These are phyloP conservation scores for Corella eumyota DNA, from an alignment of 23 tunicate genomes.

Conservation along the genomic window DNA sequence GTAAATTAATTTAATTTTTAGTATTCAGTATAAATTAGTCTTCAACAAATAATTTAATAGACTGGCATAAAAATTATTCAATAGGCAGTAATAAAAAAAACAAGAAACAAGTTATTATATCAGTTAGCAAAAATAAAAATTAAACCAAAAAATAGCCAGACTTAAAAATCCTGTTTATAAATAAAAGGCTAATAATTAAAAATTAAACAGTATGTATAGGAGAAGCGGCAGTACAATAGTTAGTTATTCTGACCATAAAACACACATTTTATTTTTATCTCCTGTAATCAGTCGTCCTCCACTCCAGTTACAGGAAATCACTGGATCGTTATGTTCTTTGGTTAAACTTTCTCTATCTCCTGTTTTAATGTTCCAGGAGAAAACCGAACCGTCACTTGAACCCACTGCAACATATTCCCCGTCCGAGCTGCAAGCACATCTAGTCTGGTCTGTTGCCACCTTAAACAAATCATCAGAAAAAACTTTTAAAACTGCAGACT, in stretches of 20 bases:
- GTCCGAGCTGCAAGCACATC: slow-evolving; percentile 55
- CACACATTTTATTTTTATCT: slow-evolving; percentile 46
- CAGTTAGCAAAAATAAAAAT: too few species aligned
- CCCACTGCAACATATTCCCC: slow-evolving; percentile 68
- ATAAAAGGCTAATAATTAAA: too few species aligned
- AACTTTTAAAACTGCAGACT: slow-evolving; percentile 32
- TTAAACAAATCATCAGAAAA: slow-evolving; percentile 5
- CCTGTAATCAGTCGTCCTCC: slow-evolving; percentile 67
- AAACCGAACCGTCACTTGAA: slow-evolving; percentile 60
- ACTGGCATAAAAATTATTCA: too few species aligned
- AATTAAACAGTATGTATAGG: too few species aligned
- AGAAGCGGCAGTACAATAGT: too few species aligned
- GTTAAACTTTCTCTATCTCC: slow-evolving; percentile 15
- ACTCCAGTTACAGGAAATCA: slow-evolving; percentile 55
- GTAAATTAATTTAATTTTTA: too few species aligned
- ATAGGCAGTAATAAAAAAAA: too few species aligned
- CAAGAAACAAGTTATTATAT: too few species aligned
- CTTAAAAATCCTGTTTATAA: too few species aligned
- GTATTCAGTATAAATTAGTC: too few species aligned
- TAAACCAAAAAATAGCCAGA: too few species aligned
- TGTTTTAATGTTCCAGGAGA: slow-evolving; percentile 58
- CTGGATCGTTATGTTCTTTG: slow-evolving; percentile 59
- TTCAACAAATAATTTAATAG: too few species aligned
- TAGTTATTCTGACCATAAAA: slow-evolving; percentile 75
- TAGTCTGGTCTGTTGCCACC: slow-evolving; percentile 34